Evolutionary conservation across 2,888 invertebrate genomes (phyloP), one percentile per base, ranked within the genome.

Genomic region (Cybosia mesomella): DNA sequence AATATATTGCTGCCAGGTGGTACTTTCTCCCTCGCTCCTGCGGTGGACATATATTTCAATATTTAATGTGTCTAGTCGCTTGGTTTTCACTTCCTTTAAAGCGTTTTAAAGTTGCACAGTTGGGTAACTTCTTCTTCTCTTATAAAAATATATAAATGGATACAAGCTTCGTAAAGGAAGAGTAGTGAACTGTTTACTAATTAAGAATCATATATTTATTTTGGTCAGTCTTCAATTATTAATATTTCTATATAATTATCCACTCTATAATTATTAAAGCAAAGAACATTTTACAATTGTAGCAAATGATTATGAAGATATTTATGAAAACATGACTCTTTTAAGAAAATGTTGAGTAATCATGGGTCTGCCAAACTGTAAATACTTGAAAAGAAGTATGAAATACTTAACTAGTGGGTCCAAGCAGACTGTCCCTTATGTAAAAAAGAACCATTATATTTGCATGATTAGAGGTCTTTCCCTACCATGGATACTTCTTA

Each of bases 21-120:
- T 73, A 66, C 71, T 55, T 4, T 61, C 64, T 65, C 61, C 5
- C 75, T 70, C 74, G 39, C 60, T 66, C 68, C 66, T 66, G 65
- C 66, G 74, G 74, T 80, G 68, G 71, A 71, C 75, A 76, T 68
- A 82, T 85, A 85, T 86, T 86, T 87, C 82, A 88, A 88, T 88
- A 83, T 84, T 86, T 86, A 87, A 90, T 85, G 85, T 79, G 86
- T 88, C 87, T 87, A 83, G 87, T 82, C 81, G 75, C 80, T 74
- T 76, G 63, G 64, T 75, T 77, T 79, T 80, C 71, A 76, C 76
- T 82, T 82, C 76, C 77, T 78, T 66, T 64, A 73, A 77, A 78
- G 67, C 71, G 63, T 73, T 79, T 80, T 67, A 64, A 58, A 65
- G 43, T 67, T 53, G 60, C 36, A 61, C 67, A 57, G 39, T 57